Base-by-base conservation (phyloP, 2,888 invertebrate species). In the Athrips mouffetella region DNA sequence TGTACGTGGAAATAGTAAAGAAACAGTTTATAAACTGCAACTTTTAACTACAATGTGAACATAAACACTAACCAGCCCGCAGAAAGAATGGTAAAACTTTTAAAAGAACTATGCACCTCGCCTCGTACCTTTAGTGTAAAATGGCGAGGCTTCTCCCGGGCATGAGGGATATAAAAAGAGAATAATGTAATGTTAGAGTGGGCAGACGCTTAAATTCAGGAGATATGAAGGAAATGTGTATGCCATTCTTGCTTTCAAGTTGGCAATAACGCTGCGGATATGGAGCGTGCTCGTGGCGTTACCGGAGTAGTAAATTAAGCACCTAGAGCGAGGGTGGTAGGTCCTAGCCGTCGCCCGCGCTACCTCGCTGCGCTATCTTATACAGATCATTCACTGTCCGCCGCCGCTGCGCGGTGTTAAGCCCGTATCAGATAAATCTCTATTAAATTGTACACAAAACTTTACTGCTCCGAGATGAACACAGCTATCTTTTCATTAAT, bases 201-300 rank as follows among this genome's bases (percentile, higher is more conserved):
- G 76, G 73, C 70, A 77, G 75, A 75, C 73, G 69, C 75, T 80
- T 78, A 79, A 77, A 80, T 78, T 78, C 73, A 73, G 68, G 65
- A 84, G 81, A 80, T 80, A 84, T 78, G 77, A 78, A 77, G 77
- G 74, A 85, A 84, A 82, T 81, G 79, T 81, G 77, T 80, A 73
- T 74, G 79, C 75, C 73, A 78, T 85, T 84, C 80, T 80, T 83
- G 80, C 79, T 84, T 86, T 83, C 81, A 81, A 87, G 85, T 81
- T 80, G 84, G 85, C 80, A 85, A 85, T 87, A 86, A 86, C 81
- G 78, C 72, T 73, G 76, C 78, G 80, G 78, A 80, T 83, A 79
- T 77, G 81, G 83, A 80, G 84, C 81, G 78, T 83, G 86, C 75
- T 83, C 70, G 76, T 85, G 87, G 85, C 86, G 77, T 84, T 79